Evolutionary conservation across 2,113 vertebrate genomes (phyloP).

Genomic region (sheep (Ovis aries)): DNA sequence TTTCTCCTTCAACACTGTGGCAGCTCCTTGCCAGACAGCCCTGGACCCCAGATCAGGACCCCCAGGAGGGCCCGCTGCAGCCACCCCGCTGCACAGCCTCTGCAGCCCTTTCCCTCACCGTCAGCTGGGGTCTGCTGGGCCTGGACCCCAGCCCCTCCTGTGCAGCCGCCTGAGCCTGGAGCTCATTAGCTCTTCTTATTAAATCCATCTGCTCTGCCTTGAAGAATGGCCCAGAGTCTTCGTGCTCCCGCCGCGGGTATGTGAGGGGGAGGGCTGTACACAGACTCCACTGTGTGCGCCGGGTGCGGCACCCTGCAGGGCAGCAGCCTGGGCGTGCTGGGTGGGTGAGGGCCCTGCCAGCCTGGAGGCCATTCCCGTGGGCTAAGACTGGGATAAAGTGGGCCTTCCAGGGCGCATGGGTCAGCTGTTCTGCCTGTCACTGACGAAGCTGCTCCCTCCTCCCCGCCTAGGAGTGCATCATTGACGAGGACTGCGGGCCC

Average conservation of each 20-base stretch:
- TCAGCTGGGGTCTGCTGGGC: not conserved
- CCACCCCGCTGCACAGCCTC: accelerated
- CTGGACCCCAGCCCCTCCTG: not conserved
- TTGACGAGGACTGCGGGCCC: constrained; percentile 88
- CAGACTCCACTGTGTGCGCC: not conserved
- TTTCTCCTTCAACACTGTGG: not conserved
- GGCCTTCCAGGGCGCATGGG: not conserved
- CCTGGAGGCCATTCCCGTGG: not conserved
- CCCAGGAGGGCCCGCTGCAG: not conserved
- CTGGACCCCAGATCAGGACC: not conserved
- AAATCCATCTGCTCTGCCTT: constrained; percentile 33
- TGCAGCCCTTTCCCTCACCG: not conserved
- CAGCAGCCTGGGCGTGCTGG: accelerated
- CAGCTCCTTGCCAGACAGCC: not conserved
- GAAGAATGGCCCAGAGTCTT: not conserved
- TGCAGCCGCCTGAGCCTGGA: not conserved
- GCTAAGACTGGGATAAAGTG: not conserved
- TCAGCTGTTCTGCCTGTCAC: too few species aligned
- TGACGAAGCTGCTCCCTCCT: not conserved
- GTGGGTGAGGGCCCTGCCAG: accelerated
- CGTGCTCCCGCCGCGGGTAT: not conserved
- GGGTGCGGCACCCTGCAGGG: not conserved
- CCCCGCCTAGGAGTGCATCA: constrained; percentile 86
- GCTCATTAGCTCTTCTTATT: constrained; percentile 16
- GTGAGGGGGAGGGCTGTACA: not conserved